phyloP scores from a whole-genome alignment of 2,797 vertebrate species.

The Nyctalus aviator region DNA sequence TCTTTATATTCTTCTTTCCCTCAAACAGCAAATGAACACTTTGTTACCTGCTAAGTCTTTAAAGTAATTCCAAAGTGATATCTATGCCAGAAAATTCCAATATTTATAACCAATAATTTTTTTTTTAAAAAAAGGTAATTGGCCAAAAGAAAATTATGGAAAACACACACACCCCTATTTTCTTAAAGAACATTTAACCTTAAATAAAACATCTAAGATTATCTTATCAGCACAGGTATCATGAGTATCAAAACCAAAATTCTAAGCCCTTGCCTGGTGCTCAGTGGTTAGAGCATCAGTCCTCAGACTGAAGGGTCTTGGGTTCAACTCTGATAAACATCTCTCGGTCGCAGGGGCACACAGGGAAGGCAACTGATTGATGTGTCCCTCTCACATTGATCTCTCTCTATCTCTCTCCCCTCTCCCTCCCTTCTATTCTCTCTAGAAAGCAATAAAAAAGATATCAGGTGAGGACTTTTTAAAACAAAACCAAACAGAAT shows the following conservation, averaged over 20 bases:
- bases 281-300: too few relatives aligned
- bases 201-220: not conserved
- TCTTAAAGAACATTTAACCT: conserved; percentile 23
- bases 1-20: not conserved
- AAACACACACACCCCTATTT: not conserved
- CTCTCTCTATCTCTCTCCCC: too few relatives aligned
- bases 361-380: too few relatives aligned
- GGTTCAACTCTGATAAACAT: too few relatives aligned
- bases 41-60: not conserved
- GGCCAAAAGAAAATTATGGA: not conserved
- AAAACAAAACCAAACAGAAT: not conserved
- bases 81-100: conserved; percentile 40
- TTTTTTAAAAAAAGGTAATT: conserved; percentile 34
- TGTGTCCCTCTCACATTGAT: too few relatives aligned
- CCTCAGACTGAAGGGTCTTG: too few relatives aligned
- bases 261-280: not conserved
- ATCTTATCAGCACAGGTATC: not conserved
- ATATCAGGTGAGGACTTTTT: too few relatives aligned
- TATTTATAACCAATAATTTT: conserved; percentile 45
- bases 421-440: too few relatives aligned
- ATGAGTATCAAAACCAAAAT: not conserved
- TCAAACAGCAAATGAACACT: not conserved
- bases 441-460: too few relatives aligned
- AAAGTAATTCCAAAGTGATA: conserved; percentile 41
- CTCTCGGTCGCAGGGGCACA: too few relatives aligned